Percentiles rank a stretch among this genome's conserved stretches.
These are phyloP conservation scores for Zosterops hypoxanthus DNA, from an alignment of 2,113 vertebrate genomes.

Conservation along the genomic window DNA sequence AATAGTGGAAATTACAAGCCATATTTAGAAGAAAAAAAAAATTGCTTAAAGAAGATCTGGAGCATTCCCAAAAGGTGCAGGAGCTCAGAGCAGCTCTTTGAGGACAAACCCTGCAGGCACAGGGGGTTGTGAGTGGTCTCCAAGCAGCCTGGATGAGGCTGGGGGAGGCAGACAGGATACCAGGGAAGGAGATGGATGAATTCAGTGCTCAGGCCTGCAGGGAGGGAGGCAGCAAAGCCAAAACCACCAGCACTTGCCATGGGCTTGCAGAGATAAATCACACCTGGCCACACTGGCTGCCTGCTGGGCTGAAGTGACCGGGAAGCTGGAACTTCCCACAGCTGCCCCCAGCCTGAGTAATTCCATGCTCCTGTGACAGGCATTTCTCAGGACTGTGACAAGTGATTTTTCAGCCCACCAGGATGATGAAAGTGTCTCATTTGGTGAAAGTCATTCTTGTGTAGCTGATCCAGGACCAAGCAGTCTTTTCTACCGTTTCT, in stretches of 20 bases:
- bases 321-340: neutral
- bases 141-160: neutral
- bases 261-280: neutral
- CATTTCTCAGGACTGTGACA: neutral
- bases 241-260: neutral
- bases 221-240: neutral
- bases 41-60: too few species aligned
- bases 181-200: neutral
- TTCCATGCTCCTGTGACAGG: neutral
- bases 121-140: neutral
- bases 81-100: neutral
- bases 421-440: neutral
- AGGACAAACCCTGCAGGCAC: neutral
- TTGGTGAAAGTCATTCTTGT: neutral
- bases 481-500: neutral
- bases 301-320: neutral
- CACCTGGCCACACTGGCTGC: neutral
- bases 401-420: neutral
- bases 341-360: neutral
- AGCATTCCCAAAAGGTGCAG: neutral
- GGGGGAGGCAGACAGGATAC: neutral
- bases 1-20: neutral
- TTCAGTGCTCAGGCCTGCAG: neutral
- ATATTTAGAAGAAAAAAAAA: too few species aligned
- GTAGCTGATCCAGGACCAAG: neutral